Evolutionary conservation across 2,888 invertebrate genomes (phyloP).

Genomic region (Polietes domitor): DNA sequence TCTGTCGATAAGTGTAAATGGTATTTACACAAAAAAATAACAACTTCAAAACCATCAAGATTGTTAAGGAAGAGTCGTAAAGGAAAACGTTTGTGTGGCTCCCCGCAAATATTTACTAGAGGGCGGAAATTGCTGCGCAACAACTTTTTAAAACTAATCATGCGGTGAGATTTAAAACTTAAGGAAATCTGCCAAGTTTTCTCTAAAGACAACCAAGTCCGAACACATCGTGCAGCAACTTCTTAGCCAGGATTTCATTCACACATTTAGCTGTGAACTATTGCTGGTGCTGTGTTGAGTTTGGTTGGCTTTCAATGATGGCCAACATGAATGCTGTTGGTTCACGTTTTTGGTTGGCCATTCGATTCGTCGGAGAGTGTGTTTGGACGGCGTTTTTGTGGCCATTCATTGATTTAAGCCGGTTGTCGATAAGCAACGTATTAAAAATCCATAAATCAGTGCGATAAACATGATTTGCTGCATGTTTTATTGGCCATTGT

Average conservation of each 20-base stretch:
- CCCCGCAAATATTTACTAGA: slow-evolving; percentile 46
- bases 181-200: slow-evolving; percentile 58
- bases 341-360: slow-evolving; percentile 59
- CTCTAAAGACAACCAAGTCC: slow-evolving; percentile 52
- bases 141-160: slow-evolving; percentile 76
- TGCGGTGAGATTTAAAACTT: slow-evolving; percentile 80
- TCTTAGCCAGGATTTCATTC: slow-evolving; percentile 53
- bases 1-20: slow-evolving; percentile 45
- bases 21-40: slow-evolving; percentile 51
- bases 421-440: slow-evolving; percentile 80
- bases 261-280: slow-evolving; percentile 39
- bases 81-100: slow-evolving; percentile 3
- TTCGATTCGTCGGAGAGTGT: slow-evolving; percentile 52
- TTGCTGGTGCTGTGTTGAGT: slow-evolving; percentile 40
- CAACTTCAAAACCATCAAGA: slow-evolving; percentile 62
- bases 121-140: slow-evolving; percentile 62
- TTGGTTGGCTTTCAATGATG: slow-evolving; percentile 46
- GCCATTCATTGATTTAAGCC: slow-evolving; percentile 75
- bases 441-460: slow-evolving; percentile 81
- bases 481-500: slow-evolving; percentile 81
- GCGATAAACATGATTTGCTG: slow-evolving; percentile 81
- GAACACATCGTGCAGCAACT: slow-evolving; percentile 35
- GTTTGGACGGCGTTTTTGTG: slow-evolving; percentile 63
- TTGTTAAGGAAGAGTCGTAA: slow-evolving; percentile 35
- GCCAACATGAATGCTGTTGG: slow-evolving; percentile 66